These are phyloP conservation scores for Pseudotriccus pelzelni DNA, from an alignment of 2,797 vertebrate genomes.

Conservation along the genomic window DNA sequence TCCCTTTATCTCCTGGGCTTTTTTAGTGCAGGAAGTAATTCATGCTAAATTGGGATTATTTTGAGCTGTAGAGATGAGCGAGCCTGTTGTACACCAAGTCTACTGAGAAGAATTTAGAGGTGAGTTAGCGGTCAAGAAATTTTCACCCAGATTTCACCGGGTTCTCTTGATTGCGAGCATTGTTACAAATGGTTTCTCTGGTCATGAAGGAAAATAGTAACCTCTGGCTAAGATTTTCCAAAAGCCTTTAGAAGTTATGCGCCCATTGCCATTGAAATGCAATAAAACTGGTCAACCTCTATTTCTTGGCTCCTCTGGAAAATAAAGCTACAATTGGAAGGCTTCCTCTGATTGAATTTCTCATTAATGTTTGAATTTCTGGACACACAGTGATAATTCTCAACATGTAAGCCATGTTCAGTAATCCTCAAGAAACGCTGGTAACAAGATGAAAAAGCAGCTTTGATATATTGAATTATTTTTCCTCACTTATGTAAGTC, in stretches of 20 bases:
- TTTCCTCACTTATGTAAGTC: not conserved
- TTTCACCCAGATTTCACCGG: not conserved
- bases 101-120: not conserved
- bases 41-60: not conserved
- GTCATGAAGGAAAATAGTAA: not conserved
- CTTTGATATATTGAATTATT: not conserved
- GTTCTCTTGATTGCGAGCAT: not conserved
- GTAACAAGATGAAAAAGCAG: slow-evolving; percentile 1
- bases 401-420: not conserved
- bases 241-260: not conserved
- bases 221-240: not conserved
- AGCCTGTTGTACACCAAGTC: not conserved
- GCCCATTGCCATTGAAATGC: not conserved
- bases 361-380: slow-evolving; percentile 14
- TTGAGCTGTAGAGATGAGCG: not conserved
- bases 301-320: not conserved
- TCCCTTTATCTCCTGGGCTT: not conserved
- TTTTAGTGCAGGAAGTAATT: not conserved
- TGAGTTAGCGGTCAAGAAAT: not conserved
- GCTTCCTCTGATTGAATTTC: not conserved
- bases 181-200: not conserved
- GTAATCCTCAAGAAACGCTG: not conserved
- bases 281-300: not conserved
- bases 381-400: slow-evolving; percentile 1
- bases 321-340: not conserved